Base-by-base conservation (phyloP, 2,888 invertebrate genomes). In the Hirtodrosophila histrioides region DNA sequence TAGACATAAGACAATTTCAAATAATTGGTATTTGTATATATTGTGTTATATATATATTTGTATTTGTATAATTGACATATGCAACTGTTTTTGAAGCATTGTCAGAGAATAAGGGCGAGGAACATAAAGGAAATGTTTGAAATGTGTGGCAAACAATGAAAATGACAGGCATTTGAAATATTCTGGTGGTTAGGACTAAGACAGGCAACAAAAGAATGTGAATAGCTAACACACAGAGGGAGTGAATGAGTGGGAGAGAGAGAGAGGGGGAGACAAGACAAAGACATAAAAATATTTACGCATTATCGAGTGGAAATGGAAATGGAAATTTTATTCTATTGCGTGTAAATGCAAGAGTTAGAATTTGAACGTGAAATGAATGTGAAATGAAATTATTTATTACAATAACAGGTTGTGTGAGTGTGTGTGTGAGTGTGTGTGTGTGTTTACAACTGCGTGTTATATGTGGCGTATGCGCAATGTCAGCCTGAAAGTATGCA, bases 401-500 rank as follows among this genome's bases (percentile, higher is more conserved):
- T 12, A 49, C 49, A 17, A 40, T 27, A 44, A 11, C 10, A 36
- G 37, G 63, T 41, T 49, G 27, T 41, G 35, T 44, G 29, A 11
- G 46, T 36, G 43, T 36, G 54, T 36, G 41, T 31, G 33, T 31
- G 6, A 2, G 6, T 27, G 6, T 17, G 17, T 17, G 27, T 27
- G 17, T 27, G 23, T 17, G 24, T 43, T 23, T 10, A 9, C 3
- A 11, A 44, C 48, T 40, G 36, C 45, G 54, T 57, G 56, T 40
- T 50, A 57, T n/a, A 23, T 43, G 55, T 62, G 66, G 60, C 79
- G 88, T 79, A 84, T 88, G 63, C 79, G 88, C 69, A 88, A 76
- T 78, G 31, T 23, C 27, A 48, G 66, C 77, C 83, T 60, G 37
- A 37, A 87, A 88, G 89, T 88, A 88, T 73, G 89, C 84, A 71